Evolutionary conservation across 1,140 invertebrate genomes (phyloP), one percentile per base, ranked within the genome.

Genomic region (Kradibia gibbosae): DNA sequence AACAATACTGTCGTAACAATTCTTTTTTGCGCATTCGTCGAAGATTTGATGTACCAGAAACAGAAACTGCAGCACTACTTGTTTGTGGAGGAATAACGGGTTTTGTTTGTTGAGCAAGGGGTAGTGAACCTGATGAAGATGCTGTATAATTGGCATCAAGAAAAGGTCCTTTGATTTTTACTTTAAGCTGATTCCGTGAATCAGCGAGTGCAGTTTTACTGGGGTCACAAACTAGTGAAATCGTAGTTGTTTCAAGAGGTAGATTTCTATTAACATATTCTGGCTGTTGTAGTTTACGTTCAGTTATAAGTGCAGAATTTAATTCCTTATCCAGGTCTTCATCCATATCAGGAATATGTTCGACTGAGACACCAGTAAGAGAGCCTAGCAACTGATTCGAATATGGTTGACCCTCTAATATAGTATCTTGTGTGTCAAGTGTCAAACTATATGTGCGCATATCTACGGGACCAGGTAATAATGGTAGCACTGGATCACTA

Each of bases 131-230:
- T 2, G 93, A 90, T 3, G 93, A 90, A 0, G 94, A 92, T 0
- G 91, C 89, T 2, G 92, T 89, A 84, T 96, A 96, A 85, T 96
- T 96, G 0, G 95, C 95, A 85, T 95, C 94, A 71, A 95, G 89
- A 86, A 97, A 96, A 0, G 96, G 96, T 17, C 96, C 96, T 89
- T 97, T 97, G 82, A 97, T 97, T 89, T 98, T 98, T 0, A 98
- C 94, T 88, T 97, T 97, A 1, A 97, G 88, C 85, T 97, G 96
- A 90, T 97, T 97, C 25, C 96, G 91, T 0, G 95, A 94, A 88
- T 95, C 96, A 15, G 93, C 93, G 20, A 95, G 89, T 1, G 94
- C 94, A 1, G 94, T 93, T 85, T 96, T 96, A 8, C 85, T 88
- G 89, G 93, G 85, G 91, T 93, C 84, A 89, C 82, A 83, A 0